Conservation (phyloP, 2,888 invertebrate species). For the Leptarthrus brevirostris region DNA sequence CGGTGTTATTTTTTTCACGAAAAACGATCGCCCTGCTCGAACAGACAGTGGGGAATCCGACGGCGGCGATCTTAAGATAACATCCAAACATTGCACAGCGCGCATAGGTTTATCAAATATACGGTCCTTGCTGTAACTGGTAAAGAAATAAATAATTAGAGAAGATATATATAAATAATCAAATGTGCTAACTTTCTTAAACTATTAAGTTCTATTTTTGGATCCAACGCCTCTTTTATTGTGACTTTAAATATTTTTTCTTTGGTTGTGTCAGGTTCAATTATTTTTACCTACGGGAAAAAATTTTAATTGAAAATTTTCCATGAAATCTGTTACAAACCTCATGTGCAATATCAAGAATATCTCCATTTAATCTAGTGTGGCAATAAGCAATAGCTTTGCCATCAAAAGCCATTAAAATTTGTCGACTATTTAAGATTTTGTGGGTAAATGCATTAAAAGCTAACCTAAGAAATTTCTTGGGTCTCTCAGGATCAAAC, state of each 20-base stretch:
- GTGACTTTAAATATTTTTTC: constrained; percentile 57
- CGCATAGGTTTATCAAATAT: constrained; percentile 65
- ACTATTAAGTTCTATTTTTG: constrained; percentile 59
- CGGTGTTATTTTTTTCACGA: constrained; percentile 73
- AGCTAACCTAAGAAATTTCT: constrained; percentile 71
- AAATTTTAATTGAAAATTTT: constrained; percentile 4
- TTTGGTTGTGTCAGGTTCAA: constrained; percentile 48
- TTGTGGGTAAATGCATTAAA: constrained; percentile 65
- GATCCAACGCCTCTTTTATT: constrained; percentile 59
- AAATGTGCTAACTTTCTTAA: constrained; percentile 58
- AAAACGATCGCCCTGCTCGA: constrained; percentile 76
- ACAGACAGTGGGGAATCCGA: constrained; percentile 58
- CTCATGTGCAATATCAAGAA: constrained; percentile 56
- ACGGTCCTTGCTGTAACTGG: constrained; percentile 61
- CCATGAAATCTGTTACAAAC: constrained; percentile 53
- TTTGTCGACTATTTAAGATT: constrained; percentile 63
- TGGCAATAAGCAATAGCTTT: constrained; percentile 73
- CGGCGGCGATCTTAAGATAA: constrained; percentile 71
- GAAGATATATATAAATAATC: background rate
- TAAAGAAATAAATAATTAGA: background rate
- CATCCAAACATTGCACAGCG: constrained; percentile 73
- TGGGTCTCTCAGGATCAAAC: constrained; percentile 77
- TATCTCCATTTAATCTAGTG: constrained; percentile 53
- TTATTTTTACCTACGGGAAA: constrained; percentile 58
- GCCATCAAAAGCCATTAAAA: constrained; percentile 79